Evolutionary conservation across 2,797 vertebrate genomes (phyloP).

Genomic region (Trematomus bernacchii): DNA sequence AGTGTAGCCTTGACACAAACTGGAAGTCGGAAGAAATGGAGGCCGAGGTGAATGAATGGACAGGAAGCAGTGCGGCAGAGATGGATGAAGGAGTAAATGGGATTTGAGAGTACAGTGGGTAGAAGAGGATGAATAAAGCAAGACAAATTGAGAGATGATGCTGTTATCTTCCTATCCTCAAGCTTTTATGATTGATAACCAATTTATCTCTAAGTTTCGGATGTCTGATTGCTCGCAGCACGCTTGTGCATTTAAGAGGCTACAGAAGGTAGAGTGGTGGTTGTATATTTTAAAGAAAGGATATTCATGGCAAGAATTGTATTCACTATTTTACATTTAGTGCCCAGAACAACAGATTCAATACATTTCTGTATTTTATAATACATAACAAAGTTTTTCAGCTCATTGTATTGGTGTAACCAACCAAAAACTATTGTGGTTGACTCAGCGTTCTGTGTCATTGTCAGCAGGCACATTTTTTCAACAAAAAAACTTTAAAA

Average conservation of each 20-base stretch:
- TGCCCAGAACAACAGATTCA: background rate
- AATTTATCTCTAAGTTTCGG: slow-evolving; percentile 22
- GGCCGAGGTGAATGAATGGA: slow-evolving; percentile 19
- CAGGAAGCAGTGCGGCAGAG: slow-evolving; percentile 22
- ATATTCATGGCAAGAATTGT: background rate
- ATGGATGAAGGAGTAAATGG: slow-evolving; percentile 41
- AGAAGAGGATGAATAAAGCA: slow-evolving; percentile 19
- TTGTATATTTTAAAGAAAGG: background rate
- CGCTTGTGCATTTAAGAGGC: background rate
- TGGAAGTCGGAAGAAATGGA: slow-evolving; percentile 3
- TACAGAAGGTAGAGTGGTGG: background rate
- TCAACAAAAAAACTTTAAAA: background rate
- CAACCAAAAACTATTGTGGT: background rate
- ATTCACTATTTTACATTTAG: background rate
- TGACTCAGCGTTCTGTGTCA: background rate
- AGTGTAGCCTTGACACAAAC: background rate
- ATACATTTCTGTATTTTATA: too few relatives aligned
- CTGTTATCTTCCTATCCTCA: slow-evolving; percentile 19
- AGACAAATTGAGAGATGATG: slow-evolving; percentile 51
- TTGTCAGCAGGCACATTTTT: background rate
- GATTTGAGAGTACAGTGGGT: slow-evolving; percentile 27
- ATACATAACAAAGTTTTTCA: background rate
- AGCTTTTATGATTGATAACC: slow-evolving; percentile 48
- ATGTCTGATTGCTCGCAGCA: slow-evolving; percentile 5
- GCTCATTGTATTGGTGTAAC: background rate